Evolutionary conservation across 2,113 vertebrate species (phyloP), one percentile per base, ranked within the genome.

Genomic region (Puntigrus tetrazona): DNA sequence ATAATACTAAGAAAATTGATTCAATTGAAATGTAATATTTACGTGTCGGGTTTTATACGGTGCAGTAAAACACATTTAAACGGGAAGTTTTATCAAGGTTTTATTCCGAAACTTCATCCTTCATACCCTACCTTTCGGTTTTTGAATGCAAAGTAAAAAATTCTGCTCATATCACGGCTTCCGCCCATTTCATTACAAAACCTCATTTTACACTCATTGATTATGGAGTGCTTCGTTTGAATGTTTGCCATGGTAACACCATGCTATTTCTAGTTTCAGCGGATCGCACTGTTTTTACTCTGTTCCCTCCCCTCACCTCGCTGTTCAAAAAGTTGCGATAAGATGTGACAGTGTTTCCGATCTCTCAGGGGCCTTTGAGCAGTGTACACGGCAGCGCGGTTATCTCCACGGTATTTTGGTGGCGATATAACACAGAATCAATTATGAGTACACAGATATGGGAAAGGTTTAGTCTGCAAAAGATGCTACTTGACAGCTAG

Each of bases 391-490:
- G 91, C 89, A 85, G 82, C 90, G 88, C 85, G 69, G 91, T 93
- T 94, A 94, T 94, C 93, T 93, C 80, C 41, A 82, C 91, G 89
- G 91, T 93, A 93, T 93, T 94, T 89, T 78, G 86, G 87, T 83
- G 86, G 87, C 78, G 87, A 93, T 93, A 93, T 89, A 94, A 94
- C 93, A 93, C 88, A 92, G 92, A 94, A 95, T 94, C 92, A 94
- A 95, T 95, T 94, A 93, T 89, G 90, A 92, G 89, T 92, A 92
- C 91, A 92, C 90, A 92, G 92, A 94, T 90, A 92, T 84, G 91
- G 50, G 82, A 90, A 92, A 92, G 91, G 90, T 93, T 94, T 93
- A 91, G 89, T 87, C 87, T 85, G 90, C 89, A 89, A 90, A 93
- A 92, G 88, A 92, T 91, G 92, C 89, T 91, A 89, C 87, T 90